These are phyloP conservation scores for Peromyscus eremicus DNA, from an alignment of 2,797 vertebrate genomes.

Conservation along the genomic window DNA sequence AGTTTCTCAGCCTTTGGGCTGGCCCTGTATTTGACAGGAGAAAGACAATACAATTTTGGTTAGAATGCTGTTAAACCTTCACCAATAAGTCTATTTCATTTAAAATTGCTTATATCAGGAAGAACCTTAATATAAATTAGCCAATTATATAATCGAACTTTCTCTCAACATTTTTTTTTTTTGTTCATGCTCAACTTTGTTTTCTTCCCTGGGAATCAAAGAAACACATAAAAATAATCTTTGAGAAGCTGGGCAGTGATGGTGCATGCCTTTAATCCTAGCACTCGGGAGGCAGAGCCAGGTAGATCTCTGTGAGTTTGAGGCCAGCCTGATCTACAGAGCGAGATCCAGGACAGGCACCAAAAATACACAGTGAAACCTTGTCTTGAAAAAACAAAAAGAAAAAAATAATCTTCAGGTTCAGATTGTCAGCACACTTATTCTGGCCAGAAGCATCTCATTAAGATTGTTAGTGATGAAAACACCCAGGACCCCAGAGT, in stretches of 20 bases:
- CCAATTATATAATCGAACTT: constrained; percentile 85
- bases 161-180: constrained; percentile 80
- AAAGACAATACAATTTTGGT: constrained; percentile 60
- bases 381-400: constrained; percentile 31
- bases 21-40: not conserved
- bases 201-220: constrained; percentile 84
- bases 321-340: too few relatives aligned
- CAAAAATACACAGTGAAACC: too few relatives aligned
- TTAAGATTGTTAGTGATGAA: not conserved
- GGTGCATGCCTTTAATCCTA: too few relatives aligned
- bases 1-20: not conserved
- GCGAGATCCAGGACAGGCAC: too few relatives aligned
- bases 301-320: too few relatives aligned
- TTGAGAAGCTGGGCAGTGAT: not conserved
- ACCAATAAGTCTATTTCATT: constrained; percentile 81
- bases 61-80: constrained; percentile 78
- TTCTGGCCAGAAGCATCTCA: constrained; percentile 45
- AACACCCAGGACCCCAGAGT: not conserved
- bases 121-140: constrained; percentile 85
- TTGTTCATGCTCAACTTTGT: constrained; percentile 81
- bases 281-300: too few relatives aligned
- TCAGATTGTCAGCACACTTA: constrained; percentile 54
- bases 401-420: constrained; percentile 60
- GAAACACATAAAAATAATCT: constrained; percentile 61
- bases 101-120: constrained; percentile 86